Percentiles rank a stretch among this genome's conserved stretches.
These are phyloP conservation scores for Larimichthys polyactis DNA, from an alignment of 2,113 vertebrate genomes.

Conservation along the genomic window DNA sequence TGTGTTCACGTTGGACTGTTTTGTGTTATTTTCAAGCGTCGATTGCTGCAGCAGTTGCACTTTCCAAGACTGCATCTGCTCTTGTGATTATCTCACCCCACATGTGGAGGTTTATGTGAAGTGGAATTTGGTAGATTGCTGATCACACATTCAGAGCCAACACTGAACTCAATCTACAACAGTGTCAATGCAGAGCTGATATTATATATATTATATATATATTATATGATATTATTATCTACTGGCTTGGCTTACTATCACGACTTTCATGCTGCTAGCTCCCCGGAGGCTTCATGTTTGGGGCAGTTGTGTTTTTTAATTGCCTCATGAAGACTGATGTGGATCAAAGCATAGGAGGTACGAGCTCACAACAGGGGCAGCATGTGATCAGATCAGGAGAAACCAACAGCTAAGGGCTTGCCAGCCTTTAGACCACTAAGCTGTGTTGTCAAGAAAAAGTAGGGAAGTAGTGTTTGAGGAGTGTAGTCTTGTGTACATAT, in stretches of 20 bases:
- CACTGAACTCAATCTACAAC: background rate
- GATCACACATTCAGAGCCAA: background rate
- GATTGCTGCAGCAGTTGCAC: background rate
- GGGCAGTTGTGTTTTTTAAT: background rate
- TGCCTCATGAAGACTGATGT: background rate
- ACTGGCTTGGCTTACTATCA: background rate
- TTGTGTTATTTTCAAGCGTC: background rate
- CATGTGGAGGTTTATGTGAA: background rate
- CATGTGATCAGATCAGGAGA: conserved; percentile 52
- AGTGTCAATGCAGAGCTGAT: background rate
- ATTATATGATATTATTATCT: too few relatives aligned
- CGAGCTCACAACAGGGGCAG: conserved; percentile 6
- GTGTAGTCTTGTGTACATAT: background rate
- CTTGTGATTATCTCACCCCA: background rate
- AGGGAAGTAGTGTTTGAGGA: background rate
- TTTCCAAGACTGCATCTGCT: background rate
- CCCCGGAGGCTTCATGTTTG: background rate
- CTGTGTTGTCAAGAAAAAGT: background rate
- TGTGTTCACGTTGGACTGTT: background rate
- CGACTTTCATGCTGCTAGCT: background rate
- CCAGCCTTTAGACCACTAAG: background rate
- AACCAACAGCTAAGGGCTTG: conserved; percentile 9
- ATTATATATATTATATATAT: too few relatives aligned
- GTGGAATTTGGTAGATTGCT: background rate
- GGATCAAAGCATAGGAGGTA: background rate